These are phyloP conservation scores for Perodicticus potto DNA, from an alignment of 2,797 vertebrate species.

Conservation along the genomic window DNA sequence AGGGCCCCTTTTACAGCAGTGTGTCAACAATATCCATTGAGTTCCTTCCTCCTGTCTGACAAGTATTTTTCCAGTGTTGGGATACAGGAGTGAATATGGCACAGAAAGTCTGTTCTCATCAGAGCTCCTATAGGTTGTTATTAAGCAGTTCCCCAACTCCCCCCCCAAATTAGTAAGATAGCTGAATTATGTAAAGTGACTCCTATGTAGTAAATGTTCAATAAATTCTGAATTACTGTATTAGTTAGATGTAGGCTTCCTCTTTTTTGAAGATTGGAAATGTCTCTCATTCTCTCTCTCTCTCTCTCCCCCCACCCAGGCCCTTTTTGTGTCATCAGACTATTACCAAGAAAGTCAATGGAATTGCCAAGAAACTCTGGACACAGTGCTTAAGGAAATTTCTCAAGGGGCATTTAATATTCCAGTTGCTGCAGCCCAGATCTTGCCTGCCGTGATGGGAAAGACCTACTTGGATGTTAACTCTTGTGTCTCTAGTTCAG, in stretches of 20 bases:
- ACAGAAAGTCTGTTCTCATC: not conserved
- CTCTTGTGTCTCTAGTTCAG: not conserved
- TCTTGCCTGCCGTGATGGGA: slow-evolving; percentile 75
- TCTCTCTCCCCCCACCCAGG: slow-evolving; percentile 38
- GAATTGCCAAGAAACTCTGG: slow-evolving; percentile 61
- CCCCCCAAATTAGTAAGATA: not conserved
- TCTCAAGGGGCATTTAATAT: not conserved
- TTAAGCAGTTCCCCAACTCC: not conserved
- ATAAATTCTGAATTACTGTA: not conserved
- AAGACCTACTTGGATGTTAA: slow-evolving; percentile 73
- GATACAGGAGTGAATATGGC: not conserved
- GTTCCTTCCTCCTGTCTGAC: not conserved
- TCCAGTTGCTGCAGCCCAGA: slow-evolving; percentile 70
- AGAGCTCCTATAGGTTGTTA: not conserved
- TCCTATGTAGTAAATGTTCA: not conserved
- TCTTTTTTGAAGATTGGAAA: not conserved
- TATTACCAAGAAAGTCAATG: not conserved
- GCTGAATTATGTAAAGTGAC: not conserved
- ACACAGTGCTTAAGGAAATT: not conserved
- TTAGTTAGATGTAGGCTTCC: not conserved
- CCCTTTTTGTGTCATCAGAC: slow-evolving; percentile 64
- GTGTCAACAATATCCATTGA: not conserved
- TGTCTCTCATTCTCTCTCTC: not conserved
- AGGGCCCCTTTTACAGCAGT: not conserved
- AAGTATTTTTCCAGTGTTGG: not conserved